Conservation (phyloP, 2,113 vertebrate species). For the Toxostoma redivivum region DNA sequence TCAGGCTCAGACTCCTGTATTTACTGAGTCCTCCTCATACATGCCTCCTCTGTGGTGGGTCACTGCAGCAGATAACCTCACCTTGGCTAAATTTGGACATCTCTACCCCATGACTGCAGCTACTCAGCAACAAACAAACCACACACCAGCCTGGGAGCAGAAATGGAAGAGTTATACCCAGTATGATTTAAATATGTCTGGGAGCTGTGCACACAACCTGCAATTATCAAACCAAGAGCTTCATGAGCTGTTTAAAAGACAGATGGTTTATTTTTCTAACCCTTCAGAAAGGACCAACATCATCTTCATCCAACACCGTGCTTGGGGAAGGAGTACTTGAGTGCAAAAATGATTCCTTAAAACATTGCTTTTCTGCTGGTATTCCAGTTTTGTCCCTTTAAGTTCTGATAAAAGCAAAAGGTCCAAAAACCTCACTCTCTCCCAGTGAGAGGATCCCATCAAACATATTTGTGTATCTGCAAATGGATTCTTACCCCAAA, state of each 20-base stretch:
- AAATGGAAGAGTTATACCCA: not conserved
- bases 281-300: not conserved
- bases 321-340: not conserved
- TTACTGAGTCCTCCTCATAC: not conserved
- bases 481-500: not conserved
- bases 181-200: not conserved
- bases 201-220: not conserved
- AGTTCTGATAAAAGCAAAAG: not conserved
- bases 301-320: fast-evolving
- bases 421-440: not conserved
- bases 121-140: not conserved
- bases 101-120: not conserved
- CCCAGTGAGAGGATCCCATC: not conserved
- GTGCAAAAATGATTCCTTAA: not conserved
- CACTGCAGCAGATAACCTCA: not conserved
- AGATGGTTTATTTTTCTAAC: not conserved
- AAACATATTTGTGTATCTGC: not conserved
- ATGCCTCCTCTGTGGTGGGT: not conserved
- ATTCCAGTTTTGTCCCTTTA: not conserved
- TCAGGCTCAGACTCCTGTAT: not conserved
- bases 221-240: not conserved
- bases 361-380: not conserved
- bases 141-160: not conserved
- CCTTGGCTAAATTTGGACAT: not conserved
- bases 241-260: not conserved